Evolutionary conservation across 2,113 vertebrate species (phyloP).

Genomic region (Alligator mississippiensis): DNA sequence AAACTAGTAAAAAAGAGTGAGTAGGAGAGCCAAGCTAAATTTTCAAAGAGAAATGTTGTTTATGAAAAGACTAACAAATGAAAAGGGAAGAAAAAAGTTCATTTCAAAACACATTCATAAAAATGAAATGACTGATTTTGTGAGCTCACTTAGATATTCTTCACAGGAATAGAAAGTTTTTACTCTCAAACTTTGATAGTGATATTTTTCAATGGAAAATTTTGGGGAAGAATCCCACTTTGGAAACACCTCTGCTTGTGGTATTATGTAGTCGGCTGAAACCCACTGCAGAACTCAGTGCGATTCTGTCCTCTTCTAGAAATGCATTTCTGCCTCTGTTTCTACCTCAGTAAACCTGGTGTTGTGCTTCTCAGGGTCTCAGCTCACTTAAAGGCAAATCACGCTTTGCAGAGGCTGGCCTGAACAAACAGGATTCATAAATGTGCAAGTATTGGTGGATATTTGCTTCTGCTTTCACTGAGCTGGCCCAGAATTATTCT

Average conservation of each 20-base stretch:
- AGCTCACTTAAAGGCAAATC: neutral
- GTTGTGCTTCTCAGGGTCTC: neutral
- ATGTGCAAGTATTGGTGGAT: neutral
- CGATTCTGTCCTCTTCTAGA: neutral
- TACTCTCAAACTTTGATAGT: neutral
- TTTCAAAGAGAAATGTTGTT: neutral
- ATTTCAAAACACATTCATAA: neutral
- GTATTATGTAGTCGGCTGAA: neutral
- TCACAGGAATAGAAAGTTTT: neutral
- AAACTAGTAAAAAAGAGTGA: no score
- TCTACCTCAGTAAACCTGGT: neutral
- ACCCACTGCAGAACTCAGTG: neutral
- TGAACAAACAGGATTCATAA: neutral
- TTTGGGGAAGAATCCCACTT: neutral
- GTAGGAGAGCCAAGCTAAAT: neutral
- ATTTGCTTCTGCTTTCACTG: neutral
- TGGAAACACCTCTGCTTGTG: neutral
- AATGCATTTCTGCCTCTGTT: neutral
- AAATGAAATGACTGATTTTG: neutral
- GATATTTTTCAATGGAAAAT: neutral
- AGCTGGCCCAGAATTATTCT: neutral
- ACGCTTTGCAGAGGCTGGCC: neutral
- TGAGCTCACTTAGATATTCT: neutral
- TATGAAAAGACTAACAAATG: neutral
- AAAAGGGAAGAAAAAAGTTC: neutral